Base-by-base conservation (phyloP, 2,888 invertebrate species). In the Pegoplata infirma region DNA sequence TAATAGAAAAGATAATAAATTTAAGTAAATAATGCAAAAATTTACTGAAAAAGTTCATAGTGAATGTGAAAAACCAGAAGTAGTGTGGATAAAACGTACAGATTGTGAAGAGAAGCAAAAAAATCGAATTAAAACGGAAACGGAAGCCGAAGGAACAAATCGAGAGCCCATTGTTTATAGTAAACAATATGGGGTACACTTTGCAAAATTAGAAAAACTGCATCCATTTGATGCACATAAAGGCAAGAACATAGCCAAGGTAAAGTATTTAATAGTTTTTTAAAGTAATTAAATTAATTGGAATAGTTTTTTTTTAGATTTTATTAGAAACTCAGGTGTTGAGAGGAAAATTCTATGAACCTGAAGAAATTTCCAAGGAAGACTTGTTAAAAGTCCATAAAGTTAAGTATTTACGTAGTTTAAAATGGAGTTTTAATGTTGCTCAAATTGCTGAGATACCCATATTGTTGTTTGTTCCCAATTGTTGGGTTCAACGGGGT, bases 201-300 rank as follows among this genome's bases (percentile, higher is more conserved):
- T 96, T 88, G 90, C 92, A 85, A 96, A 96, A 10, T 90, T 97
- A 74, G 96, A 97, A 88, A 95, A 93, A 87, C 90, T 96, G 10
- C 97, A 97, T 90, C 93, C 96, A 0, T 97, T 97, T 88, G 97
- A 97, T 91, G 92, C 97, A 0, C 92, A 93, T 81, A 97, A 97
- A 91, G 97, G 97, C 94, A 93, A 93, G 77, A 92, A 94, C 85
- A 92, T 97, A 81, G 92, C 93, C 83, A 90, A 92, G 90, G 94
- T 94, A 88, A 79, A 32, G 16, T 3, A 12, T 3, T 12, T 12
- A 1, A 4, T 10, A 14, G 32, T 53, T 56, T 55, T 77, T 6
- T 10, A 51, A 32, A 46, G n/a, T 2, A 56, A 28, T 10, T 8
- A 10, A 32, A 32, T 10, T 12, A 10, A 32, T 3, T 32, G 8